Evolutionary conservation across 2,797 vertebrate species (phyloP).

Genomic region (Tiaroga cobitis): DNA sequence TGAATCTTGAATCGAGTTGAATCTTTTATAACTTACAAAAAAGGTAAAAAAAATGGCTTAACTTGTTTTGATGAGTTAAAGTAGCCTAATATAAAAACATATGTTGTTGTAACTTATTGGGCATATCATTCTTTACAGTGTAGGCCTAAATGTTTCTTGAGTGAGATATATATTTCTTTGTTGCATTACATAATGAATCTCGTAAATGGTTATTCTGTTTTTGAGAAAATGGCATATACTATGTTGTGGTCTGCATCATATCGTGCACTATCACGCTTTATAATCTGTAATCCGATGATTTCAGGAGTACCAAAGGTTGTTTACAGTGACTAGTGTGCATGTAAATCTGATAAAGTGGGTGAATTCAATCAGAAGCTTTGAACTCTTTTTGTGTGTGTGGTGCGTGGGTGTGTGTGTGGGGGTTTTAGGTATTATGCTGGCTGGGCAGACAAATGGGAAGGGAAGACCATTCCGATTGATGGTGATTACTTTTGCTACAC

Average conservation of each 20-base stretch:
- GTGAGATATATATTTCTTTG: not conserved
- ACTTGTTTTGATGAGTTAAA: too few species aligned
- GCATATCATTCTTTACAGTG: too few species aligned
- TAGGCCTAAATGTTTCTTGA: not conserved
- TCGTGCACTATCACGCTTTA: too few species aligned
- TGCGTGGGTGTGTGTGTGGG: not conserved
- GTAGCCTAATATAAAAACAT: too few species aligned
- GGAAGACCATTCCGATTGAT: constrained; percentile 93
- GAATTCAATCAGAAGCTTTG: not conserved
- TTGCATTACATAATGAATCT: not conserved
- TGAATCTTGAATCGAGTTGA: too few species aligned
- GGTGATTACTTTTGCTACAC: constrained; percentile 96
- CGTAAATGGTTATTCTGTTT: not conserved
- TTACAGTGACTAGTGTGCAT: not conserved
- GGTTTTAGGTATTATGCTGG: constrained; percentile 88
- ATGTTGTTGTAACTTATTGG: too few species aligned
- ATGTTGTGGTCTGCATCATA: not conserved
- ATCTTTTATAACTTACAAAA: too few species aligned
- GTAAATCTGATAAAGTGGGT: not conserved
- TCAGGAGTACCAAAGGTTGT: not conserved
- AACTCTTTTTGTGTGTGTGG: not conserved
- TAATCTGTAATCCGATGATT: not conserved
- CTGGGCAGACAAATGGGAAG: constrained; percentile 96
- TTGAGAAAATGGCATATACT: not conserved
- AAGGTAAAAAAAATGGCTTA: too few species aligned